Evolutionary conservation across 2,888 invertebrate species (phyloP).

Genomic region (Drosophila borealis): DNA sequence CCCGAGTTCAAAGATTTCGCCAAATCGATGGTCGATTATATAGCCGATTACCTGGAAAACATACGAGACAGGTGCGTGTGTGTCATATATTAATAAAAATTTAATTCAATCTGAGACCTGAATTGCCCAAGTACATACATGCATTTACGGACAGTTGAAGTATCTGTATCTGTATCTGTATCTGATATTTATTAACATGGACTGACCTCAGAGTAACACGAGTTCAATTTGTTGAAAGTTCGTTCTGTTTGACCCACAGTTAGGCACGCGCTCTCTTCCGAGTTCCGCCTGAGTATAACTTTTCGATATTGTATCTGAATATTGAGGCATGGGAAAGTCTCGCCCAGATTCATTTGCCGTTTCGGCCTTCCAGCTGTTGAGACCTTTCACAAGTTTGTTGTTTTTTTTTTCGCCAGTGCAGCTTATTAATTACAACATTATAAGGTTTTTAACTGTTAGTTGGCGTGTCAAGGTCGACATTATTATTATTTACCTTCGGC

Average conservation of each 20-base stretch:
- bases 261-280: conserved; percentile 1
- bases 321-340: conserved; percentile 59
- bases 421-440: conserved; percentile 53
- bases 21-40: conserved; percentile 97
- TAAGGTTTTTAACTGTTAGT: conserved; percentile 43
- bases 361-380: conserved; percentile 42
- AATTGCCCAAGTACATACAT: neutral
- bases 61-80: conserved; percentile 92
- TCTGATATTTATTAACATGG: conserved; percentile 34
- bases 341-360: conserved; percentile 8
- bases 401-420: conserved; percentile 28
- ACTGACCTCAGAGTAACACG: conserved; percentile 56
- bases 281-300: conserved; percentile 42
- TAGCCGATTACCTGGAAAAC: conserved; percentile 96
- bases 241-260: conserved; percentile 59
- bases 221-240: conserved; percentile 69
- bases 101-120: conserved; percentile 38
- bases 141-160: conserved; percentile 4
- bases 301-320: conserved; percentile 7
- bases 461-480: conserved; percentile 65
- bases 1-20: conserved; percentile 94
- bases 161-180: conserved; percentile 1
- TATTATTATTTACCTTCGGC: conserved; percentile 34
- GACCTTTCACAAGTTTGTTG: conserved; percentile 45
- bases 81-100: conserved; percentile 2